These are phyloP conservation scores for Abrostola tripartita DNA, from an alignment of 2,888 invertebrate genomes.

Conservation along the genomic window DNA sequence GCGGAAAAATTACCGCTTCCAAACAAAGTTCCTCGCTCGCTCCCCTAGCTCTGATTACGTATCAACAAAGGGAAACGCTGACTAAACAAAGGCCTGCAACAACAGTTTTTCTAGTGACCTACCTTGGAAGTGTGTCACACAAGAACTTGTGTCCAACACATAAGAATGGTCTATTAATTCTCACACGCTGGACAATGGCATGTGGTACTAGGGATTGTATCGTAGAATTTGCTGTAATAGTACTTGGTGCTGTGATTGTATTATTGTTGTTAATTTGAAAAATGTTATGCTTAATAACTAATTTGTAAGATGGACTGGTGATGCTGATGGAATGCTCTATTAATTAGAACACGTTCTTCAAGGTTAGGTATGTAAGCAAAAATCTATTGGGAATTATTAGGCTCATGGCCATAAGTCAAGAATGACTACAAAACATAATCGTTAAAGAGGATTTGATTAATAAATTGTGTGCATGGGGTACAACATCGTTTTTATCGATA, in stretches of 20 bases:
- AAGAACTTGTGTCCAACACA: constrained; percentile 18
- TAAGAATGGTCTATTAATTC: constrained; percentile 38
- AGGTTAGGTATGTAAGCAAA: no score
- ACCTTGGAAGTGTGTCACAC: constrained; percentile 51
- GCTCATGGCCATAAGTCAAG: no score
- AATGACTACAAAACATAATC: no score
- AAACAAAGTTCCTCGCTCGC: constrained; percentile 18
- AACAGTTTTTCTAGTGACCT: constrained; percentile 50
- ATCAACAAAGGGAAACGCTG: constrained; percentile 41
- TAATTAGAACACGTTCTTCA: no score
- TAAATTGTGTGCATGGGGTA: no score
- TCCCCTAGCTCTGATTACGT: constrained; percentile 30
- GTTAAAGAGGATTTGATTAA: no score
- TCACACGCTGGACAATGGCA: constrained; percentile 24
- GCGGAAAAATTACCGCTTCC: constrained; percentile 11
- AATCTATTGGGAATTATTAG: no score
- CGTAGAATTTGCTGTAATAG: background rate
- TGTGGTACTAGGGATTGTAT: background rate
- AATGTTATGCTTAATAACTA: no score
- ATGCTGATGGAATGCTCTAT: no score
- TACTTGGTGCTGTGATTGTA: background rate
- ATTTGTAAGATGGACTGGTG: no score
- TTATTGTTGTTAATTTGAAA: no score
- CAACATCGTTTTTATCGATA: no score
- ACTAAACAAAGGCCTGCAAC: constrained; percentile 43